Percentiles rank a stretch among this genome's conserved stretches.
These are phyloP conservation scores for Ectobius pallidus DNA, from an alignment of 2,888 invertebrate species.

Conservation along the genomic window DNA sequence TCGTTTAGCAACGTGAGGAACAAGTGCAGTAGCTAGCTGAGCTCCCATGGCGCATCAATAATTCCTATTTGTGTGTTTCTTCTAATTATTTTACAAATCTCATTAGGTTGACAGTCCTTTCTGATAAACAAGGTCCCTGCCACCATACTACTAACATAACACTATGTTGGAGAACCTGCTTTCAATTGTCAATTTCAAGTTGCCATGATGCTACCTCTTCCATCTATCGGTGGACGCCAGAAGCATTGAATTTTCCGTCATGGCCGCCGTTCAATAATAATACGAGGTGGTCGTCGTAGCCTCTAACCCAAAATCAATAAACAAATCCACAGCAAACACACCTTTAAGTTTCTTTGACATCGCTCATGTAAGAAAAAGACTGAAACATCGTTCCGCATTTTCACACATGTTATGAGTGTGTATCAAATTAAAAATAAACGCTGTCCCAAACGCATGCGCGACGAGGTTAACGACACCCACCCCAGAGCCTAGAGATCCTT, in stretches of 20 bases:
- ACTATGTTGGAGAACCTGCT: slow-evolving; percentile 30
- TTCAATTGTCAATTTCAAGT: not conserved
- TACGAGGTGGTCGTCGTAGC: slow-evolving; percentile 9
- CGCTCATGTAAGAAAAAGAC: too few species aligned
- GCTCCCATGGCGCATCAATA: not conserved
- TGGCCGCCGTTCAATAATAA: slow-evolving; percentile 39
- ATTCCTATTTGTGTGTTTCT: not conserved
- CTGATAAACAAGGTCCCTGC: not conserved
- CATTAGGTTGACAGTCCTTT: not conserved
- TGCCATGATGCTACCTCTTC: slow-evolving; percentile 10
- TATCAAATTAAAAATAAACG: too few species aligned
- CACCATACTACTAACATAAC: not conserved
- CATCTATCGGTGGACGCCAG: slow-evolving; percentile 28
- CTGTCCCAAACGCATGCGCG: slow-evolving; percentile 12
- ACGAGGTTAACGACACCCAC: slow-evolving; percentile 1
- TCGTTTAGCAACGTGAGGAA: not conserved
- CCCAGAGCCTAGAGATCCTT: not conserved
- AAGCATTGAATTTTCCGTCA: slow-evolving; percentile 22
- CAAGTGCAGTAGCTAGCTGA: not conserved
- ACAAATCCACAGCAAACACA: too few species aligned
- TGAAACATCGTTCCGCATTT: too few species aligned
- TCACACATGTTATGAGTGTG: too few species aligned
- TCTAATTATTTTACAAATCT: not conserved
- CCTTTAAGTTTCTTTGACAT: too few species aligned
- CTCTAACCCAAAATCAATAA: slow-evolving; percentile 21